Conservation (phyloP, 2,113 vertebrate species). For the Protobothrops flavoviridis region DNA sequence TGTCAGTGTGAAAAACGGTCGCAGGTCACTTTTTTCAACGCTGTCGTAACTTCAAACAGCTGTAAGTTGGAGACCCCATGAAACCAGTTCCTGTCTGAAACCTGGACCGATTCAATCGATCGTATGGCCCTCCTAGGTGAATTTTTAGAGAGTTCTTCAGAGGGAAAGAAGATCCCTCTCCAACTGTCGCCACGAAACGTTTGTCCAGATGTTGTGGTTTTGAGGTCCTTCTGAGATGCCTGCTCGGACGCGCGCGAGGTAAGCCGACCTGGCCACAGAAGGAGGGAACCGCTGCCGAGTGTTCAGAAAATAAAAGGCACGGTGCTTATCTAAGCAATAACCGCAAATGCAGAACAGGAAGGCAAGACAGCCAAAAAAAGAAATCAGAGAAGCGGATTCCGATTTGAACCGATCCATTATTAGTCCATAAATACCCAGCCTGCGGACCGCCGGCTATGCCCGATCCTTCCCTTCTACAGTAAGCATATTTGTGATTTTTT, state of each 20-base stretch:
- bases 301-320: neutral
- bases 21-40: neutral
- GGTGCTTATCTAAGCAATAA: neutral
- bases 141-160: neutral
- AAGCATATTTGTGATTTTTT: constrained; percentile 60
- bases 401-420: constrained; percentile 51
- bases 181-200: neutral
- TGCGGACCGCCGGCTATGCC: constrained; percentile 32
- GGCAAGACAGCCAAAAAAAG: neutral
- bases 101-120: neutral
- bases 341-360: neutral
- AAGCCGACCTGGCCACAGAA: fast-evolving
- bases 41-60: neutral
- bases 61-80: neutral
- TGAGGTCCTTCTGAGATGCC: neutral
- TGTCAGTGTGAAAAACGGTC: neutral
- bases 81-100: neutral
- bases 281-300: neutral
- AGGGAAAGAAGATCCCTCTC: neutral
- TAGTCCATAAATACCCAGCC: constrained; percentile 58
- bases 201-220: neutral
- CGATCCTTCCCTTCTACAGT: constrained; percentile 43
- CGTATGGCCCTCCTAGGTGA: neutral
- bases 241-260: neutral
- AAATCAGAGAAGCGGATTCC: constrained; percentile 22